Conservation (phyloP, 2,888 invertebrate species). For the Tetropium fuscum region DNA sequence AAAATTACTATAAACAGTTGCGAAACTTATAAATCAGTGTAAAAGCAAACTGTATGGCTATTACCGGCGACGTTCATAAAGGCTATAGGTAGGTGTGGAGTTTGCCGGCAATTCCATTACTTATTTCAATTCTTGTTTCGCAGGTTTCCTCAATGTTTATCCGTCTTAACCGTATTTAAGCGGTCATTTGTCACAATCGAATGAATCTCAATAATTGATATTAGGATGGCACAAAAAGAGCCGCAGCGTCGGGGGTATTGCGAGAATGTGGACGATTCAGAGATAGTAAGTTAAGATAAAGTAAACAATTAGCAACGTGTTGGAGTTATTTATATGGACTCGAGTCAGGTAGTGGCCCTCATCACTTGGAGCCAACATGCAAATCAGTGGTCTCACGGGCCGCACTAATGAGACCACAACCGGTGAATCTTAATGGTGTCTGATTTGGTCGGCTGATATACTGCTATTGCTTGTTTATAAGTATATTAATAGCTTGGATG, state of each 20-base stretch:
- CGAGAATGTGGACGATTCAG: constrained; percentile 48
- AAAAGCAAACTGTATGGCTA: no score
- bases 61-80: no score
- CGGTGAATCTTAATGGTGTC: constrained; percentile 35
- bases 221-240: constrained; percentile 27
- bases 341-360: constrained; percentile 42
- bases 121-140: constrained; percentile 5
- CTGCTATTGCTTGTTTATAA: constrained; percentile 35
- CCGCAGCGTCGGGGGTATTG: constrained; percentile 33
- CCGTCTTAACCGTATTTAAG: constrained; percentile 23
- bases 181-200: constrained; percentile 36
- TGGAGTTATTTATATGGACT: constrained; percentile 52
- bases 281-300: constrained; percentile 56
- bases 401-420: constrained; percentile 27
- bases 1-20: no score
- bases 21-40: no score
- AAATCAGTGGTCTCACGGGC: constrained; percentile 45
- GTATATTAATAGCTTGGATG: constrained; percentile 33
- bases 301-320: constrained; percentile 57
- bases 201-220: constrained; percentile 37
- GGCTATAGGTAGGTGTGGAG: no score
- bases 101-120: no score
- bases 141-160: constrained; percentile 34
- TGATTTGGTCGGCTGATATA: constrained; percentile 27
- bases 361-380: constrained; percentile 54